Conservation (phyloP, 1,140 invertebrate species). For the Achroia grisella region DNA sequence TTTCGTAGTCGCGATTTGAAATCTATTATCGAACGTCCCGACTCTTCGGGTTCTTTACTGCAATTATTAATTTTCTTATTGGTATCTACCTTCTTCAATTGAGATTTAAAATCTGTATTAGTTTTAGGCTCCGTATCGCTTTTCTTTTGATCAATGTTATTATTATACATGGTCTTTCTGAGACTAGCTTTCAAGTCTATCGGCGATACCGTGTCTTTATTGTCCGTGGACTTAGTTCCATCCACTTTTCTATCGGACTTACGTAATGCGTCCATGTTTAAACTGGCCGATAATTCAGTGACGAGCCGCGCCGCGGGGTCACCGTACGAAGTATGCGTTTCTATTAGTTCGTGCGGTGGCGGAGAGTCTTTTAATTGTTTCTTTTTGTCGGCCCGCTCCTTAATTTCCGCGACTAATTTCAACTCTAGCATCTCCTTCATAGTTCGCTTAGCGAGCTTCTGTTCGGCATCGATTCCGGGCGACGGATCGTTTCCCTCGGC, state of each 20-base stretch:
- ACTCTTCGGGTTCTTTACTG: constrained; percentile 72
- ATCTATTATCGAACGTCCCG: constrained; percentile 81
- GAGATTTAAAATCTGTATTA: constrained; percentile 71
- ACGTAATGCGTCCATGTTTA: constrained; percentile 71
- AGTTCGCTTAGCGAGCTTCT: constrained; percentile 47
- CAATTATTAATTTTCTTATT: constrained; percentile 65
- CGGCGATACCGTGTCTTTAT: constrained; percentile 55
- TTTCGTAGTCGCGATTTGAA: constrained; percentile 90
- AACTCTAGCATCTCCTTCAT: constrained; percentile 87
- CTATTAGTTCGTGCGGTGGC: constrained; percentile 44
- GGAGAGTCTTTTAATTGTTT: constrained; percentile 72
- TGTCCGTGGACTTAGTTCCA: constrained; percentile 13
- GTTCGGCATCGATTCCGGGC: constrained; percentile 20
- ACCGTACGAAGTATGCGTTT: constrained; percentile 57
- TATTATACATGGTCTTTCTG: constrained; percentile 56
- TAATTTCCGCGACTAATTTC: constrained; percentile 87
- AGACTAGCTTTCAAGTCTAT: constrained; percentile 73
- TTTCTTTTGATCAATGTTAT: constrained; percentile 33
- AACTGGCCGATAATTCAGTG: constrained; percentile 80
- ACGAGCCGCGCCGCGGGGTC: constrained; percentile 87
- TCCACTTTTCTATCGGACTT: constrained; percentile 33
- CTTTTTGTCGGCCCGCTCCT: constrained; percentile 82
- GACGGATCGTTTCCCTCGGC: no score
- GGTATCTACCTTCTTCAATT: constrained; percentile 81
- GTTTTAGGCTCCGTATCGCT: constrained; percentile 27